These are phyloP conservation scores for Myopa tessellatipennis DNA, from an alignment of 2,888 invertebrate species.

Conservation along the genomic window DNA sequence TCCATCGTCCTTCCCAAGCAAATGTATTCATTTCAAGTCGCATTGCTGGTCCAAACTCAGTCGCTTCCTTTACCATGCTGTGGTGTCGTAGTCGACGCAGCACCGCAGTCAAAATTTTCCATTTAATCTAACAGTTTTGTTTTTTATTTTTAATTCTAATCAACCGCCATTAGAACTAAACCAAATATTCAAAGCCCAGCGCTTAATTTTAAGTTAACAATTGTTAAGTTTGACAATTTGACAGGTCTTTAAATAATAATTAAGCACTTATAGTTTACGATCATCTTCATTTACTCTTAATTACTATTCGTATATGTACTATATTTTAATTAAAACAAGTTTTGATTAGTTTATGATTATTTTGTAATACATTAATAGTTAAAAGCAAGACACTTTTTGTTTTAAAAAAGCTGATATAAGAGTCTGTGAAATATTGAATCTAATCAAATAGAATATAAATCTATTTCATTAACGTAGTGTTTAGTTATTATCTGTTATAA, in stretches of 20 bases:
- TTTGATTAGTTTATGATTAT: constrained; percentile 27
- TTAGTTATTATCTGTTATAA: constrained; percentile 32
- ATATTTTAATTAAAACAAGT: background rate
- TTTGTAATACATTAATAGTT: constrained; percentile 11
- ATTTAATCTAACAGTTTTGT: constrained; percentile 11
- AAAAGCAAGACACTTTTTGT: constrained; percentile 24
- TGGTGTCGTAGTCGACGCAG: constrained; percentile 60
- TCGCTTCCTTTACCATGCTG: constrained; percentile 53
- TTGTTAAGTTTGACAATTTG: constrained; percentile 30
- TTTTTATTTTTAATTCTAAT: constrained; percentile 17
- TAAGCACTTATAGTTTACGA: constrained; percentile 9
- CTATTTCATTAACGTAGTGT: constrained; percentile 20
- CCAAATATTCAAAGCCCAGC: constrained; percentile 60
- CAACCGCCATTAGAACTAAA: constrained; percentile 51
- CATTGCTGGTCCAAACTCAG: constrained; percentile 36
- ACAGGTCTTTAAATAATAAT: constrained; percentile 1
- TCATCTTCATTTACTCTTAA: background rate
- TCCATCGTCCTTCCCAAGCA: constrained; percentile 13
- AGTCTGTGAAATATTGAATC: constrained; percentile 22
- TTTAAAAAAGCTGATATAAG: constrained; percentile 10
- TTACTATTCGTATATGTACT: background rate
- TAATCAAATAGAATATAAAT: constrained; percentile 15
- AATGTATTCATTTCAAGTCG: background rate
- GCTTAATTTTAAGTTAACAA: constrained; percentile 59
- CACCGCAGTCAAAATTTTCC: constrained; percentile 9